Percentiles rank a stretch among this genome's conserved stretches.
Evolutionary conservation across 2,113 vertebrate species (phyloP).

Genomic region (human (Homo sapiens)): GRCh38 chr7:72850001-72850500

Average conservation of each 20-base stretch:
- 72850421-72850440: neutral
- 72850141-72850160: too few relatives aligned
- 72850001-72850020: too few relatives aligned
- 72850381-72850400: neutral
- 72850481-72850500: neutral
- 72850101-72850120: too few relatives aligned
- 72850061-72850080: too few relatives aligned
- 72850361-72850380: neutral
- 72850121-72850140: too few relatives aligned
- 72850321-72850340: neutral
- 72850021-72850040: too few relatives aligned
- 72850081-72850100: too few relatives aligned
- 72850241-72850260: neutral
- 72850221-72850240: neutral
- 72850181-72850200: too few relatives aligned
- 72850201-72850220: neutral
- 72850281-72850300: neutral
- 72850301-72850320: neutral
- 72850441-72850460: neutral
- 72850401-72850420: neutral
- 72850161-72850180: neutral
- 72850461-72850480: neutral
- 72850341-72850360: neutral
- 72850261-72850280: neutral
- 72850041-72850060: too few relatives aligned